A percentile compares a stretch with the other conserved stretches of the same genome.
Conservation (phyloP, 2,797 vertebrate species). For the Pseudotriccus pelzelni region DNA sequence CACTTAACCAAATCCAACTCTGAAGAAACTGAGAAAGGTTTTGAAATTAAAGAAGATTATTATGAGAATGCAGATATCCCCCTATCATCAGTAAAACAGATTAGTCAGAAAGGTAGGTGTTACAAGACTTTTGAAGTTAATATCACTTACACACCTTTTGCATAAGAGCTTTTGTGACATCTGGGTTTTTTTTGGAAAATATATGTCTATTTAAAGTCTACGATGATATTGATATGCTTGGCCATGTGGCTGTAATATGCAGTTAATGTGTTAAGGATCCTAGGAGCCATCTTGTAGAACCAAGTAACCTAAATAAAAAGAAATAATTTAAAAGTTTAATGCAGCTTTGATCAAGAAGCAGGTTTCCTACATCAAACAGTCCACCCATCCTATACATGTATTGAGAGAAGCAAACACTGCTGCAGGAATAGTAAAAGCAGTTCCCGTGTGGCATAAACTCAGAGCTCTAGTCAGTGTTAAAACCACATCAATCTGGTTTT, state of each 20-base stretch:
- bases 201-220: neutral
- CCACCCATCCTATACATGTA: neutral
- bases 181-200: neutral
- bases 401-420: neutral
- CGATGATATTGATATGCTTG: neutral
- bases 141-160: neutral
- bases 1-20: neutral
- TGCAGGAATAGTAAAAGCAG: neutral
- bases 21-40: slow-evolving; percentile 37
- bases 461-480: neutral
- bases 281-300: neutral
- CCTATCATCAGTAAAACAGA: slow-evolving; percentile 45
- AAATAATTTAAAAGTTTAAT: neutral
- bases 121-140: neutral
- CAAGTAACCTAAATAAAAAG: neutral
- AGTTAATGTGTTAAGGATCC: neutral
- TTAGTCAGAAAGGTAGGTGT: slow-evolving; percentile 75
- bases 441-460: neutral
- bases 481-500: neutral
- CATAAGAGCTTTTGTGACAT: neutral
- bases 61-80: slow-evolving; percentile 38
- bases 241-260: neutral
- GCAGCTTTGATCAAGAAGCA: neutral
- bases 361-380: neutral
- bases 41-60: slow-evolving; percentile 44